Percentiles rank a stretch among this genome's conserved stretches.
Evolutionary conservation across 35 echinoderm and acorn worm genomes (phyloP).

Genomic region (Lytechinus variegatus): DNA sequence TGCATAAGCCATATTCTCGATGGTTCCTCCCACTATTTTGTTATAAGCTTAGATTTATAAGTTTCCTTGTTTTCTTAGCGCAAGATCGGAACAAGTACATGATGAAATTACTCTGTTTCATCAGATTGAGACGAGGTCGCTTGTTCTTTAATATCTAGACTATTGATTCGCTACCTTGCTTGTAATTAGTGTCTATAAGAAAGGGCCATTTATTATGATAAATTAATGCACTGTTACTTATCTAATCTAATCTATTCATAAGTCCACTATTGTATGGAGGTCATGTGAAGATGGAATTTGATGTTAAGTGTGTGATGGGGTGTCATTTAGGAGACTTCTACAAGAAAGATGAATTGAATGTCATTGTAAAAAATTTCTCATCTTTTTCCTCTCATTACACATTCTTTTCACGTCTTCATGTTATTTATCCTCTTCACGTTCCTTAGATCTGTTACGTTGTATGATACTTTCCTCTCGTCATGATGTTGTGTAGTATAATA

Average conservation of each 20-base stretch:
- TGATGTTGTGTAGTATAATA: not conserved
- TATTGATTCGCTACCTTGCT: not conserved
- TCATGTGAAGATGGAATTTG: not conserved
- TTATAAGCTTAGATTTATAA: not conserved
- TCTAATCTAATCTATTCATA: not conserved
- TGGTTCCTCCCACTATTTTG: not conserved
- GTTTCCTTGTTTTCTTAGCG: not conserved
- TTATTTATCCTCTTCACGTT: not conserved
- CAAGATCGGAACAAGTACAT: not conserved
- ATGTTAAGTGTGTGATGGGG: not conserved
- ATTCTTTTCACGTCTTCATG: slow-evolving; percentile 18
- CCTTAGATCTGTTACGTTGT: not conserved
- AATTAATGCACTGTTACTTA: not conserved
- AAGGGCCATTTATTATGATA: not conserved
- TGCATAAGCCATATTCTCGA: not conserved
- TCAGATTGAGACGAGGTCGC: not conserved
- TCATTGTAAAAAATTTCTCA: not conserved
- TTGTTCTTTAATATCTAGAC: not conserved
- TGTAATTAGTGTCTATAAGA: not conserved
- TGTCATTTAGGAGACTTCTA: not conserved
- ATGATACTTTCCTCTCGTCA: not conserved
- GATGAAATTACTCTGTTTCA: not conserved
- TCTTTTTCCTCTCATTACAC: not conserved
- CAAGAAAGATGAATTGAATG: not conserved
- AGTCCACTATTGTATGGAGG: not conserved